phyloP scores from a whole-genome alignment of 2,888 invertebrate species.

The Erannis defoliaria region DNA sequence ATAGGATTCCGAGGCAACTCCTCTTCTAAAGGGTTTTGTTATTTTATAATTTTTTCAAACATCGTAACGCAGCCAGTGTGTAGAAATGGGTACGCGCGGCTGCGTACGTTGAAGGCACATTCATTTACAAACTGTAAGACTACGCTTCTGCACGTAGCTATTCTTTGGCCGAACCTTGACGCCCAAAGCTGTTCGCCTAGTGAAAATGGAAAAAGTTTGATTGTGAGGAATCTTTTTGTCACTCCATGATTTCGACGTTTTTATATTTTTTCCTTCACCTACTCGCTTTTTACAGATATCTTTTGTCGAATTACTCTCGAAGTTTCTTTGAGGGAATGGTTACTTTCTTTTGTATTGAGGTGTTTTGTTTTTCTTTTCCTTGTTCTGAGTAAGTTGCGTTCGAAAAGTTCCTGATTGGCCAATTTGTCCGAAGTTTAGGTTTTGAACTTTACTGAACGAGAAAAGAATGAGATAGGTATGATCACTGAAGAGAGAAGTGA shows the following conservation, averaged over 20 bases:
- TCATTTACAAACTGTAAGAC: background rate
- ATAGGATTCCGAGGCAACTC: no score
- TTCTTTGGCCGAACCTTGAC: constrained; percentile 43
- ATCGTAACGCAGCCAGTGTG: no score
- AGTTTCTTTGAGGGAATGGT: constrained; percentile 34
- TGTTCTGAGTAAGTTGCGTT: constrained; percentile 27
- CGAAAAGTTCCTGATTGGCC: constrained; percentile 15
- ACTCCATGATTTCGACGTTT: constrained; percentile 74
- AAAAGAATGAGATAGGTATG: background rate
- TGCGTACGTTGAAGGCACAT: background rate
- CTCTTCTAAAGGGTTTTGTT: no score
- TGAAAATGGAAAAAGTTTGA: constrained; percentile 84
- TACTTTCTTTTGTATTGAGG: constrained; percentile 36
- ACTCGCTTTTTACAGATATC: constrained; percentile 39
- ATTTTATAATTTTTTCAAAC: no score
- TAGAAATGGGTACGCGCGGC: no score
- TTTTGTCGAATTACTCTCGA: constrained; percentile 46
- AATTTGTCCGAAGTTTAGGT: constrained; percentile 10
- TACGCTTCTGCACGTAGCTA: constrained; percentile 15
- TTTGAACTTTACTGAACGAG: constrained; percentile 6
- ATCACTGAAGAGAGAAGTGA: background rate
- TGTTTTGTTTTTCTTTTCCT: constrained; percentile 35
- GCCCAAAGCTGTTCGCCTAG: constrained; percentile 67
- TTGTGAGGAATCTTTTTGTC: constrained; percentile 75
- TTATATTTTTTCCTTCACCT: constrained; percentile 60